These are phyloP conservation scores for Hylaeus volcanicus DNA, from an alignment of 1,140 invertebrate genomes.

Conservation along the genomic window DNA sequence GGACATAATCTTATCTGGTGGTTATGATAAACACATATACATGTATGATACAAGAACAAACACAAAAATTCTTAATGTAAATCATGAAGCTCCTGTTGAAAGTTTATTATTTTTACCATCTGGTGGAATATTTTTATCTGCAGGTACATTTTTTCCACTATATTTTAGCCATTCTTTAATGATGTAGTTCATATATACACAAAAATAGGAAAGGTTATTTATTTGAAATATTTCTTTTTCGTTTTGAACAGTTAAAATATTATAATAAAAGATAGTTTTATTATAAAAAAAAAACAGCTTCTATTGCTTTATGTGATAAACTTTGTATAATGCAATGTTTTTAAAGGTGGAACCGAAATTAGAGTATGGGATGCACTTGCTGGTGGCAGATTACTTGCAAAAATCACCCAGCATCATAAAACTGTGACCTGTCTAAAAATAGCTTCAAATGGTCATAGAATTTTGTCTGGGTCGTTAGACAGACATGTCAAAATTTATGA, in stretches of 20 bases:
- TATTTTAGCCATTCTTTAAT: not conserved
- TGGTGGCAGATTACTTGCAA: constrained; percentile 90
- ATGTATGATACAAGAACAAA: constrained; percentile 92
- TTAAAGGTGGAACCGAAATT: constrained; percentile 91
- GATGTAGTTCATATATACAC: constrained; percentile 4
- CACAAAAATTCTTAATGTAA: constrained; percentile 86
- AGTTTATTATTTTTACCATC: constrained; percentile 93
- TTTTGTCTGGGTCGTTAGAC: constrained; percentile 95
- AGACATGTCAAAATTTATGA: constrained; percentile 97
- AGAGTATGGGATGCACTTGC: constrained; percentile 96
- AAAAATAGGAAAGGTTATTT: not conserved
- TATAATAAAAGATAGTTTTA: too few relatives aligned
- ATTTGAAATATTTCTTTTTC: too few relatives aligned
- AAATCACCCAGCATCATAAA: constrained; percentile 94
- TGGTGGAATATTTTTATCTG: constrained; percentile 94
- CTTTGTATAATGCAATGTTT: not conserved
- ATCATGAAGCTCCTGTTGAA: constrained; percentile 96
- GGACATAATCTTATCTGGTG: constrained; percentile 91
- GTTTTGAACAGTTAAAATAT: too few relatives aligned
- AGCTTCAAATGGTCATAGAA: constrained; percentile 88
- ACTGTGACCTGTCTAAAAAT: constrained; percentile 92
- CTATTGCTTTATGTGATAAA: too few relatives aligned
- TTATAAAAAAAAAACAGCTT: too few relatives aligned
- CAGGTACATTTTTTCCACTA: constrained; percentile 81
- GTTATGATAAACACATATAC: constrained; percentile 95